Evolutionary conservation across 2,888 invertebrate species (phyloP).

Genomic region (Galeopsomyia nigrocyanea): DNA sequence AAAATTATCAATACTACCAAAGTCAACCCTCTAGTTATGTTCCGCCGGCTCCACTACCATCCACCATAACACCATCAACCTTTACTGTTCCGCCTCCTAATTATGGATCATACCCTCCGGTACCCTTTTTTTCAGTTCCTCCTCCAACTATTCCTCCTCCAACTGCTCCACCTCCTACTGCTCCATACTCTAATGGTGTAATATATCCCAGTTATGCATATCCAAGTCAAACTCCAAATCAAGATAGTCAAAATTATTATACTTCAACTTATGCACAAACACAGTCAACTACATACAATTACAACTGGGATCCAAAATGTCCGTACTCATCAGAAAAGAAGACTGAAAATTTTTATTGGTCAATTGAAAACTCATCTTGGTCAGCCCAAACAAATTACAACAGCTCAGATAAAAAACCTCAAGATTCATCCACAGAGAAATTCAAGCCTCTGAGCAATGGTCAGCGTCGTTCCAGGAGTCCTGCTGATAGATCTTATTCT

Average conservation of each 20-base stretch:
- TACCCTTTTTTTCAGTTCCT: slow-evolving; percentile 36
- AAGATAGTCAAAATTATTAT: slow-evolving; percentile 49
- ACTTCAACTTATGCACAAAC: slow-evolving; percentile 49
- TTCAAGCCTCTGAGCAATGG: slow-evolving; percentile 38
- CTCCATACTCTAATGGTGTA: neutral
- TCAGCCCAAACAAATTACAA: slow-evolving; percentile 22
- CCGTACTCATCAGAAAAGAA: slow-evolving; percentile 40
- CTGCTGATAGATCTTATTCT: slow-evolving; percentile 51
- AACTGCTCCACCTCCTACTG: slow-evolving; percentile 22
- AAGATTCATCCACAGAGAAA: slow-evolving; percentile 27
- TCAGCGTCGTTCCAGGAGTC: slow-evolving; percentile 55
- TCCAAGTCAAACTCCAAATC: slow-evolving; percentile 25
- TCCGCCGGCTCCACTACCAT: slow-evolving; percentile 6
- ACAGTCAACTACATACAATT: slow-evolving; percentile 46
- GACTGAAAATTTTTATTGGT: slow-evolving; percentile 40
- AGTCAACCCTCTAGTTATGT: slow-evolving; percentile 19
- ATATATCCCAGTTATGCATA: slow-evolving; percentile 32
- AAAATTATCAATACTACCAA: slow-evolving; percentile 36
- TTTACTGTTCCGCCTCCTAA: slow-evolving; percentile 22
- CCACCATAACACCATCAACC: slow-evolving; percentile 5
- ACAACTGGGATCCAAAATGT: slow-evolving; percentile 52
- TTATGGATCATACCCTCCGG: slow-evolving; percentile 36
- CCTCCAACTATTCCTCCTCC: slow-evolving; percentile 8
- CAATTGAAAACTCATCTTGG: slow-evolving; percentile 36
- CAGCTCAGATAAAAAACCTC: neutral